Evolutionary conservation across 2,113 vertebrate species (phyloP).

Genomic region (Sclerurus mexicanus): DNA sequence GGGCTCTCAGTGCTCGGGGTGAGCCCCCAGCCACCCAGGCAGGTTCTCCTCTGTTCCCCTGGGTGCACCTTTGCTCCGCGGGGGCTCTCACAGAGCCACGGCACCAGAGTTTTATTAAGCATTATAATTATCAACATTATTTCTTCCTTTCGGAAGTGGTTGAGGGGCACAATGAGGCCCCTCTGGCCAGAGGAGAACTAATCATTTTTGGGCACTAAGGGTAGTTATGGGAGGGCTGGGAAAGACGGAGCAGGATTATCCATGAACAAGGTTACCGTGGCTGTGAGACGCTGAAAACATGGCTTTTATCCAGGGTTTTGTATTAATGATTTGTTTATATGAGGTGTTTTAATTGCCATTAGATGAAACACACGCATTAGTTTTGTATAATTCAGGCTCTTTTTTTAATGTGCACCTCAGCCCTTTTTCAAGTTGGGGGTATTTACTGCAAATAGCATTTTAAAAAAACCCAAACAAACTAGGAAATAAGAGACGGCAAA

Average conservation of each 20-base stretch:
- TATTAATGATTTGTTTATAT: neutral
- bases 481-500: neutral
- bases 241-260: neutral
- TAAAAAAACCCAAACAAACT: neutral
- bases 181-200: neutral
- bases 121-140: fast-evolving
- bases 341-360: neutral
- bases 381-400: neutral
- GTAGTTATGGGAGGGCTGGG: neutral
- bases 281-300: neutral
- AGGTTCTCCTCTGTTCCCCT: neutral
- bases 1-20: neutral
- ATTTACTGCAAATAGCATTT: slow-evolving; percentile 1
- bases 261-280: neutral
- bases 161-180: fast-evolving
- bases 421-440: neutral
- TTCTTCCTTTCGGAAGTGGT: neutral
- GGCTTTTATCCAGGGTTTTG: neutral
- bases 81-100: neutral
- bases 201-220: neutral
- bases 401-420: neutral
- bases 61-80: fast-evolving
- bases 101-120: neutral
- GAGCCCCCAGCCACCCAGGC: fast-evolving
- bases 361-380: neutral